Conservation (phyloP, 2,888 invertebrate genomes). For the Arctia plantaginis region DNA sequence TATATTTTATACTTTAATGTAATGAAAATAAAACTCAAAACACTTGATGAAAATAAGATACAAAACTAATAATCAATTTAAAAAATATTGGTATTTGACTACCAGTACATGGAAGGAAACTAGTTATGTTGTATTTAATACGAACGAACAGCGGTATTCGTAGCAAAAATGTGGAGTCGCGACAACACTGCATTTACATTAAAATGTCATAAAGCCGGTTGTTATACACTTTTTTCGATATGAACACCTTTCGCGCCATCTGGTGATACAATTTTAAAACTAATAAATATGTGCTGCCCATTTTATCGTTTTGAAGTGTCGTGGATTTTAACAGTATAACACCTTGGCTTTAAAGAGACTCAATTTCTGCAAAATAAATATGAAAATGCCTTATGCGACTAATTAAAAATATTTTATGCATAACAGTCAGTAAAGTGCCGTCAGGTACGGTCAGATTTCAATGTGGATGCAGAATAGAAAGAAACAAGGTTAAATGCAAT, state of each 20-base stretch:
- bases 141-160: constrained; percentile 23
- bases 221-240: constrained; percentile 35
- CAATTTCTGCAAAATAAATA: not conserved
- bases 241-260: constrained; percentile 34
- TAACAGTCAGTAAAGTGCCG: too few relatives aligned
- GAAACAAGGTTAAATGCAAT: too few relatives aligned
- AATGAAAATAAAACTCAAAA: not conserved
- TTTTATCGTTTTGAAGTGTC: constrained; percentile 4
- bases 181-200: constrained; percentile 49
- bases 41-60: not conserved
- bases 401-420: not conserved
- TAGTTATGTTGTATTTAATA: constrained; percentile 35
- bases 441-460: too few relatives aligned
- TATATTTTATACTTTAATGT: not conserved
- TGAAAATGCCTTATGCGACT: not conserved
- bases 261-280: constrained; percentile 36
- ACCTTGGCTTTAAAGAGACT: not conserved
- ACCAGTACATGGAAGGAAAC: constrained; percentile 25
- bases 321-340: not conserved
- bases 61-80: not conserved
- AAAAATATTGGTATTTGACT: constrained; percentile 4
- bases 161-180: constrained; percentile 43
- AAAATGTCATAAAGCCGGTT: constrained; percentile 56
- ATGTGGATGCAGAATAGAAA: not conserved
- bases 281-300: constrained; percentile 11